Evolutionary conservation across 1,140 invertebrate species (phyloP), one percentile per base, ranked within the genome.

Genomic region (Leptinotarsa texana): DNA sequence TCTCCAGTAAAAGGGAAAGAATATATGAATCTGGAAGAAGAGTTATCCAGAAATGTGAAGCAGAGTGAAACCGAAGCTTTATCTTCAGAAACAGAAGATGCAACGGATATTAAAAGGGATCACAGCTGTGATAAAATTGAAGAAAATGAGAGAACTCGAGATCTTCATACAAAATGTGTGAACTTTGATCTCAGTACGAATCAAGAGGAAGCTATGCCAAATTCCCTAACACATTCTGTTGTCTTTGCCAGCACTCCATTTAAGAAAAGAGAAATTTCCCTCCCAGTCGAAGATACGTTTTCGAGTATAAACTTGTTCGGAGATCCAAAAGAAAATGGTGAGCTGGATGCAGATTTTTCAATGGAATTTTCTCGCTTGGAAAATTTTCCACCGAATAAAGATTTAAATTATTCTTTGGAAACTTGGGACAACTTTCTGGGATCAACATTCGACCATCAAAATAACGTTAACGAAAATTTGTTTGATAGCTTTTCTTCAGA

Each of bases 371-470:
- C 51, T 3, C 51, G 4, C 1, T 57, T 57, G 51, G 65, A 75
- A 13, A 63, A 33, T 4, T 15, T 71, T 21, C 42, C 72, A 62
- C 63, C 74, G 42, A 72, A 75, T 11, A 77, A 76, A 63, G 77
- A 78, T 70, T 65, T 78, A n/a, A 79, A 82, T 74, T 86, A 85
- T 79, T 86, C 85, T 0, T 72, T 86, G 27, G 85, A 86, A 74
- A 86, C 84, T 11, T 86, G 85, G 85, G 84, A 86, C 78, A 84
- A 82, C 69, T 86, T 86, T 72, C 75, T 86, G 22, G 82, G 82
- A 65, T 80, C 79, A 66, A 82, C 83, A 27, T 81, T 86, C 15
- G 82, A 84, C 73, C 76, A 79, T 69, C 80, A 79, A 47, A 78
- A 77, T 63, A 68, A 71, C 62, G 69, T 62, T 18, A 73, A 79